These are phyloP conservation scores for Mastomys natalensis DNA, from an alignment of 2,113 vertebrate species.

Conservation along the genomic window DNA sequence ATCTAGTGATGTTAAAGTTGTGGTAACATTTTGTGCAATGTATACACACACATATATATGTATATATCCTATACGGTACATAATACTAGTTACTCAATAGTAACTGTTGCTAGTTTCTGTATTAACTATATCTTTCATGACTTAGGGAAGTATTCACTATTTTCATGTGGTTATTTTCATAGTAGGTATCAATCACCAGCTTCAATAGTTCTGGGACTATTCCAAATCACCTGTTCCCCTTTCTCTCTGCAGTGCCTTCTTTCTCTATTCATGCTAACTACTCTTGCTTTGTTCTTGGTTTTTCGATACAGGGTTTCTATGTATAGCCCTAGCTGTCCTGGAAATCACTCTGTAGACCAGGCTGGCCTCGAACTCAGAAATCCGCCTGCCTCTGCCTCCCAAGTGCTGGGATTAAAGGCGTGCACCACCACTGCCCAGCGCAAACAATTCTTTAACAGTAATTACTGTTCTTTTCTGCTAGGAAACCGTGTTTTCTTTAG, in stretches of 20 bases:
- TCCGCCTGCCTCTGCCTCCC: no score
- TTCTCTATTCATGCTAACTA: conserved; percentile 2
- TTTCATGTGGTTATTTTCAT: background rate
- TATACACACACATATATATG: background rate
- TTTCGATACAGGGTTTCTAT: no score
- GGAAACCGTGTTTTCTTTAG: background rate
- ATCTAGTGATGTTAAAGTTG: background rate
- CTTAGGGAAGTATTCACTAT: background rate
- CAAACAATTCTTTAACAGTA: background rate
- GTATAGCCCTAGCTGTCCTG: no score
- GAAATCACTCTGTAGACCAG: no score
- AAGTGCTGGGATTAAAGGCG: no score
- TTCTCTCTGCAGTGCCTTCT: background rate
- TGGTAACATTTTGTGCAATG: background rate
- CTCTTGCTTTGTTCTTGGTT: no score
- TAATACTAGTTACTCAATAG: background rate
- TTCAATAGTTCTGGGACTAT: background rate
- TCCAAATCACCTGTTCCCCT: background rate
- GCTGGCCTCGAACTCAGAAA: no score
- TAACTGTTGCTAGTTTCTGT: background rate
- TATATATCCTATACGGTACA: background rate
- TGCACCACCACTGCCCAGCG: no score
- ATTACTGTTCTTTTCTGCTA: background rate
- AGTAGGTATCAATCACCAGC: background rate
- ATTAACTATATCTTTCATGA: background rate